Evolutionary conservation across 1,140 invertebrate genomes (phyloP).

Genomic region (Ephestia elutella): DNA sequence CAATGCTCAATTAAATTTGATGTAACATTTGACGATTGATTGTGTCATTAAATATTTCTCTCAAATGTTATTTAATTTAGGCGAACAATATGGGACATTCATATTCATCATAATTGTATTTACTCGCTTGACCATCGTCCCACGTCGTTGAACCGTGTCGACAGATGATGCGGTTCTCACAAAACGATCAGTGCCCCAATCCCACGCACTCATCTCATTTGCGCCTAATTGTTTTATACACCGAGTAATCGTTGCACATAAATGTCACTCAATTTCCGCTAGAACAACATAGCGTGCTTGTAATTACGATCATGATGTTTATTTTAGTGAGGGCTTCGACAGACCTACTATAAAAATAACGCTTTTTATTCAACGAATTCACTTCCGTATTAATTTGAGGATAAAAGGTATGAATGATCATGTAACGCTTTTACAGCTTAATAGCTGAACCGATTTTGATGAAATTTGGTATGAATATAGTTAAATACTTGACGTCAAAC

Average conservation of each 20-base stretch:
- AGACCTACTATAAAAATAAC: no score
- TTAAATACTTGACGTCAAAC: no score
- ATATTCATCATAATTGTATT: neutral
- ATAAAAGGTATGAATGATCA: no score
- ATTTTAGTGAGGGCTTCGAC: neutral
- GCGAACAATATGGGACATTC: neutral
- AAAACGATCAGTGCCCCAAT: slow-evolving; percentile 42
- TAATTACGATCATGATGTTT: neutral
- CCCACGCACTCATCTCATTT: slow-evolving; percentile 53
- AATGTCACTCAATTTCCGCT: slow-evolving; percentile 37
- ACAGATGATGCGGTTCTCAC: slow-evolving; percentile 64
- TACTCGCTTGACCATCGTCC: slow-evolving; percentile 21
- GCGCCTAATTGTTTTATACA: slow-evolving; percentile 61
- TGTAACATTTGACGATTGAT: no score
- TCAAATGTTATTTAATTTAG: no score
- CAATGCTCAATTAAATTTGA: no score
- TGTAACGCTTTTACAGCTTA: no score
- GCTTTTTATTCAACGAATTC: no score
- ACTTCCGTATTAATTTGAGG: no score
- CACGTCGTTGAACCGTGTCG: slow-evolving; percentile 49
- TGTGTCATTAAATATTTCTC: no score
- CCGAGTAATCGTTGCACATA: slow-evolving; percentile 39
- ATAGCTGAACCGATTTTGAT: no score
- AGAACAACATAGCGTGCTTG: neutral
- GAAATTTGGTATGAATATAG: no score